Evolutionary conservation across 92 coral and sea anemone species (phyloP), one percentile per base, ranked within the genome.

Genomic region (Scolanthus callimorphus): DNA sequence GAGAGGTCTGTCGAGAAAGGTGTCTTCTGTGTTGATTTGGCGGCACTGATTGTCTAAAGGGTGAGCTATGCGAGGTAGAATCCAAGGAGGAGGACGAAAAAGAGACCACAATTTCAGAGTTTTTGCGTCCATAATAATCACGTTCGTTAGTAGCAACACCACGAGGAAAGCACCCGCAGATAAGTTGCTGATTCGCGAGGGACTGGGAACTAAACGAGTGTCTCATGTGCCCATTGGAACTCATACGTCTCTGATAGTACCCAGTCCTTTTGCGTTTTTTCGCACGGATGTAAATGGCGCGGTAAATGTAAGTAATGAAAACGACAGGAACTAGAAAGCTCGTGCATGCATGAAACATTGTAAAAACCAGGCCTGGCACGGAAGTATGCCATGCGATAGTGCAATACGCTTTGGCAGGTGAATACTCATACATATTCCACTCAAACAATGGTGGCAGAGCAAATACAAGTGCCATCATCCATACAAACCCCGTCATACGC

Each of bases 391-490:
- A 92, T 50, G 65, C 44, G 2, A 92, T 69, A 0, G 96, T 71
- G 57, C 98, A 92, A 55, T 55, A 82, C 1, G 86, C 98, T 67
- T 88, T 88, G 4, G 80, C 87, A 0, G 69, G 69, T 1, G 88
- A 80, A 28, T 78, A 92, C 17, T 55, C 70, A 67, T 92, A 88
- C 39, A 70, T 66, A 31, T 70, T 88, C 98, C 98, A 92, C 2
- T 94, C 98, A 25, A 88, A 55, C 20, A 92, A 28, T 0, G 98
- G 98, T 4, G 96, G 94, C 11, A 69, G 22, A 25, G 84, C 67
- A 11, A 77, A 73, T 19, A 86, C 67, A 8, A 77, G 56, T 0
- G 94, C 63, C 1, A 79, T 68, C 28, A 88, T 86, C 96, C 96
- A 92, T n/a, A 86, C 81, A 59, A 89, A 89, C 4, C 74, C 82